A percentile compares a stretch with the other conserved stretches of the same genome.
These are phyloP conservation scores for Tiliacea citrago DNA, from an alignment of 2,888 invertebrate species.

Conservation along the genomic window DNA sequence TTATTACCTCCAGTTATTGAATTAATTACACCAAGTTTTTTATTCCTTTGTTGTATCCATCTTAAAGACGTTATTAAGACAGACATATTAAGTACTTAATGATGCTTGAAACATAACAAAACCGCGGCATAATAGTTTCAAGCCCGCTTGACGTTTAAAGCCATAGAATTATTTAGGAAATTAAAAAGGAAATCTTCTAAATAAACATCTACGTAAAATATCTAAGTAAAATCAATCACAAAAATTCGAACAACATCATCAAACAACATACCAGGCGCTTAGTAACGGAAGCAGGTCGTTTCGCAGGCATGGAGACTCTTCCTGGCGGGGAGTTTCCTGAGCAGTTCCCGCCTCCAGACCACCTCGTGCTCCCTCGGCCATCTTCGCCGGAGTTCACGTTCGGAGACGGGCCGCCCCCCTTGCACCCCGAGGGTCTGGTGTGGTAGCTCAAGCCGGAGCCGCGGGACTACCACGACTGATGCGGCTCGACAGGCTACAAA, in stretches of 20 bases:
- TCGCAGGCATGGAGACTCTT: slow-evolving; percentile 92
- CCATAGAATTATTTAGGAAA: no score
- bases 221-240: background rate
- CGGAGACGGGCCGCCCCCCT: slow-evolving; percentile 88
- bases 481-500: slow-evolving; percentile 88
- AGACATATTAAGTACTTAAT: no score
- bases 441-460: slow-evolving; percentile 91
- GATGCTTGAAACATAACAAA: no score
- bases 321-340: slow-evolving; percentile 88
- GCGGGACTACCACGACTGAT: slow-evolving; percentile 91
- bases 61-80: no score
- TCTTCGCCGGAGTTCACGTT: slow-evolving; percentile 94
- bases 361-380: slow-evolving; percentile 93
- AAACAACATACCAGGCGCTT: slow-evolving; percentile 67
- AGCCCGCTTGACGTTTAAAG: no score
- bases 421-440: slow-evolving; percentile 89
- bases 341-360: slow-evolving; percentile 92
- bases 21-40: background rate
- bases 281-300: slow-evolving; percentile 94
- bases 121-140: no score
- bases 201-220: no score
- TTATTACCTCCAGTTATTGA: background rate
- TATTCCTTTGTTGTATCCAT: no score
- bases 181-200: no score
- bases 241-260: slow-evolving; percentile 11